Evolutionary conservation across 1,140 invertebrate species (phyloP), one percentile per base, ranked within the genome.

Genomic region (Octopus sinensis): DNA sequence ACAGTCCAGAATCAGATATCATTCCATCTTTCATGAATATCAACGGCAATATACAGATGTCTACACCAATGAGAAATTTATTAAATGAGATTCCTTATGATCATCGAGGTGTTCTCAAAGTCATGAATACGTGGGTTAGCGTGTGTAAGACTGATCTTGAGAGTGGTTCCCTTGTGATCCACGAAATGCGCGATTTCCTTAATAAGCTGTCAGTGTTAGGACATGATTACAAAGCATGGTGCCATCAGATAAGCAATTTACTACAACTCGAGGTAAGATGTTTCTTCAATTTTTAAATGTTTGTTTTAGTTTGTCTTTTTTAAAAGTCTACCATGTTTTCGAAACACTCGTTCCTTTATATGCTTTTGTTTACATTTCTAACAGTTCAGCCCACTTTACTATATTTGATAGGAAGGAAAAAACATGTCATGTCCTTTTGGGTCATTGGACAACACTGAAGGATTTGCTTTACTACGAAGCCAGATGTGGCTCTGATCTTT

Each of bases 111-210:
- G 86, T 90, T 43, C 83, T 90, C 76, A 86, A 86, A 79, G 86
- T 89, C 4, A 85, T 91, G 17, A 89, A 91, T 81, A 88, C 87
- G 0, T 91, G 90, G 90, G 84, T 88, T 12, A 78, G 84, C 52
- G 85, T 89, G 4, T 88, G 87, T 79, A 85, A 85, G 51, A 83
- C 85, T 23, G 89, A 90, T 82, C 84, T 91, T 12, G 89, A 90
- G 79, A 87, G 87, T 75, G 86, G 85, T 76, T 82, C 84, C 52
- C 73, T 87, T 43, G 87, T 90, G 76, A 86, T 87, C 10, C 82
- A 88, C 77, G 90, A 91, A 81, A 89, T 89, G 83, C 85, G 86
- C 56, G 89, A 90, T 53, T 90, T 90, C 82, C 84, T 91, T 5
- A 85, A 86, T 76, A 88, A 88, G 80, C 84, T 90, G 77, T 87